Conservation (phyloP, 2,888 invertebrate genomes). For the Argyresthia albistria region DNA sequence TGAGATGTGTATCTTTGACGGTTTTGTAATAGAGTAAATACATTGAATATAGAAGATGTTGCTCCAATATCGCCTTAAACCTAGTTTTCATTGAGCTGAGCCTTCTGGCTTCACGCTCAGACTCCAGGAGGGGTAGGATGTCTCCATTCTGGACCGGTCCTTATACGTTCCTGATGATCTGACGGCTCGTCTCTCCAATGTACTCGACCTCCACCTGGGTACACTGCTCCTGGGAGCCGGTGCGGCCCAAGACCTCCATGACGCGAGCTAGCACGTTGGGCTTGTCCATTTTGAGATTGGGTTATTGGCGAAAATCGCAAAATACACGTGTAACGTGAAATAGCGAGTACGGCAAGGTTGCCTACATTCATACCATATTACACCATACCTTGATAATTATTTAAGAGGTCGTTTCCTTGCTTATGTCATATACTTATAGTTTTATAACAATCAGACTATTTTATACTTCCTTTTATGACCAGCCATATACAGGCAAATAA, state of each 20-base stretch:
- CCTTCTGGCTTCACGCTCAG: slow-evolving; percentile 98
- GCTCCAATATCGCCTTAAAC: slow-evolving; percentile 42
- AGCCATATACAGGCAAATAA: too few relatives aligned
- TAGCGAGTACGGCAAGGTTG: slow-evolving; percentile 51
- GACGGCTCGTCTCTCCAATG: slow-evolving; percentile 95
- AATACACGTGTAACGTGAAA: slow-evolving; percentile 57
- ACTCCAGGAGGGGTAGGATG: slow-evolving; percentile 97
- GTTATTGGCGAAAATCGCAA: slow-evolving; percentile 37
- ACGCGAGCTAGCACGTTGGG: slow-evolving; percentile 92
- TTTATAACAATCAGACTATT: too few relatives aligned
- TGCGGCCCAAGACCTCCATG: slow-evolving; percentile 97
- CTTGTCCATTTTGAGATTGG: slow-evolving; percentile 80
- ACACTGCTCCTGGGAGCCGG: slow-evolving; percentile 99
- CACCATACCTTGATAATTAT: too few relatives aligned
- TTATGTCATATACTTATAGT: too few relatives aligned
- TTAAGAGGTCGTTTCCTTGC: too few relatives aligned
- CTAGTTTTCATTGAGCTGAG: slow-evolving; percentile 27
- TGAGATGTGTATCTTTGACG: slow-evolving; percentile 53
- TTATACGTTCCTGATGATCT: slow-evolving; percentile 99
- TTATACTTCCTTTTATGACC: too few relatives aligned
- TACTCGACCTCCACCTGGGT: slow-evolving; percentile 99
- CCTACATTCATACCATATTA: too few relatives aligned
- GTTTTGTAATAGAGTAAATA: slow-evolving; percentile 32
- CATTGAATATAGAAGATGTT: slow-evolving; percentile 32
- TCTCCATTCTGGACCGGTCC: slow-evolving; percentile 99